Evolutionary conservation across 1,140 invertebrate species (phyloP), one percentile per base, ranked within the genome.

Genomic region (Teleopsis dalmanni): DNA sequence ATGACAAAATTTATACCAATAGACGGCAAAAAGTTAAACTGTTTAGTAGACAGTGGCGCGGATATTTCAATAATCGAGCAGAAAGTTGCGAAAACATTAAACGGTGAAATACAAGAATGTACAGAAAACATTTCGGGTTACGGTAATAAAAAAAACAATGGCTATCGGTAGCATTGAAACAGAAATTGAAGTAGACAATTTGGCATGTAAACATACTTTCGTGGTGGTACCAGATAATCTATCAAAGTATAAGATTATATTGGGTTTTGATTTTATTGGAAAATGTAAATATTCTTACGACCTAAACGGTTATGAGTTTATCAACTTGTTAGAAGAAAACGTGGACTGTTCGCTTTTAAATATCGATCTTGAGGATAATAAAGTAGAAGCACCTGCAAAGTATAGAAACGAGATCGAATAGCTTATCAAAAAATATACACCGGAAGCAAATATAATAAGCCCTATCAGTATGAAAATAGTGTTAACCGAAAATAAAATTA

Each of bases 211-310:
- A n/a, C 37, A 40, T 21, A 19, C 6, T n/a, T 40, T 40, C n/a
- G 18, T 40, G 19, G 37, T 40, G 8, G 37, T 40, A 40, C 18
- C 37, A 19, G 37, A 40, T 19, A 40, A 40, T 40, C 22, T 40
- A 19, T 40, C 14, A 6, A 40, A 40, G n/a, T 40, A 40, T 40
- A 18, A 40, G 22, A 19, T 40, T 4, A 40, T 40, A 7, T 18
- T 40, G 18, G 37, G 37, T 40, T 26, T 40, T 40, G 37, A 40
- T n/a, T 40, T 40, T 23, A 40, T 40, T 9, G 37, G 37, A 5
- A 40, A 40, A 40, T 40, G 37, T 18, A 19, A 40, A 40, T 40
- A 26, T 19, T 19, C 11, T 18, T 21, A 40, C 22, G 37, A 21
- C 18, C 18, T 14, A 18, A 18, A 23, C 18, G 37, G 37, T 21